Evolutionary conservation across 23 tunicate genomes (phyloP).

Genomic region (Styela plicata): DNA sequence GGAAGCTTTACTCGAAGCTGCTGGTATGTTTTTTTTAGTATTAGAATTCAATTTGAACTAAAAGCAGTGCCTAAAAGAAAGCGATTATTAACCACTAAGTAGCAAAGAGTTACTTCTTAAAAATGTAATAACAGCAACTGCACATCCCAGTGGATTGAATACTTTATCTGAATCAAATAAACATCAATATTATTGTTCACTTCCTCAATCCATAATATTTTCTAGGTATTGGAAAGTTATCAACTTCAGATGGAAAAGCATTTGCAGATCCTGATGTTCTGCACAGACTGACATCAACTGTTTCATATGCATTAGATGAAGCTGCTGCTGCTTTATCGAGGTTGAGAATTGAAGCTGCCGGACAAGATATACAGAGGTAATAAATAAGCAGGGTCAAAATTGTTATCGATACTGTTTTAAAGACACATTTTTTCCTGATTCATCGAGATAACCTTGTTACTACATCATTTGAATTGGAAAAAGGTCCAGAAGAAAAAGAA

Average conservation of each 20-base stretch:
- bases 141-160: no score
- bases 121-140: no score
- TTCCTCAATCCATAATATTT: no score
- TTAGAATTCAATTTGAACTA: no score
- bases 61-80: no score
- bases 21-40: slow-evolving; percentile 41
- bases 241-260: slow-evolving; percentile 91
- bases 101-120: no score
- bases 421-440: background rate
- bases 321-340: slow-evolving; percentile 62
- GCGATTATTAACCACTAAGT: no score
- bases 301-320: slow-evolving; percentile 87
- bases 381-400: no score
- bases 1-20: slow-evolving; percentile 88
- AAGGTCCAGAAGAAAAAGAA: no score
- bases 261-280: slow-evolving; percentile 92
- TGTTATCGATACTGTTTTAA: no score
- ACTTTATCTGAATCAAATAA: no score
- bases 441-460: background rate
- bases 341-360: background rate
- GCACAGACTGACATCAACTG: slow-evolving; percentile 64
- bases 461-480: background rate
- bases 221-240: slow-evolving; percentile 80
- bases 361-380: slow-evolving; percentile 17
- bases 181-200: no score